Percentiles rank a stretch among this genome's conserved stretches.
These are phyloP conservation scores for Drosophila formosana DNA, from an alignment of 2,888 invertebrate species.

Conservation along the genomic window DNA sequence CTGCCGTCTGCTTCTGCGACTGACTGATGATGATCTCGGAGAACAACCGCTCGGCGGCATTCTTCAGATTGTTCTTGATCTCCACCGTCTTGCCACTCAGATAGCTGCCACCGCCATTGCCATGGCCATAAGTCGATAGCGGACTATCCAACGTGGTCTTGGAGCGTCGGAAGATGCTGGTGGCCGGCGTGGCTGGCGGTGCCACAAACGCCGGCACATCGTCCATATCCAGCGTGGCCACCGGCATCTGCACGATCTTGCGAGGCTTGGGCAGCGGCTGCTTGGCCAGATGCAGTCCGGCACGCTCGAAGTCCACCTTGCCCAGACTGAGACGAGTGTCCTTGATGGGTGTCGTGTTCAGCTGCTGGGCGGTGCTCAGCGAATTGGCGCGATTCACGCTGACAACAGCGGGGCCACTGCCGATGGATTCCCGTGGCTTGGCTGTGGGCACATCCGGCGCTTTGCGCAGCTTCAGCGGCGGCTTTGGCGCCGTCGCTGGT, in stretches of 20 bases:
- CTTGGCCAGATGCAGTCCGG: conserved; percentile 72
- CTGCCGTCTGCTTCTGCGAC: conserved; percentile 69
- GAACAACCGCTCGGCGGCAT: conserved; percentile 84
- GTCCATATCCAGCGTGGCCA: conserved; percentile 81
- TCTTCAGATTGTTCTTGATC: conserved; percentile 84
- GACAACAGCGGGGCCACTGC: conserved; percentile 24
- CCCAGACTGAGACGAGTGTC: conserved; percentile 81
- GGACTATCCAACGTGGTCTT: conserved; percentile 82
- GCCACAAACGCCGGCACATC: conserved; percentile 54
- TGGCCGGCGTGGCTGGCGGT: conserved; percentile 49
- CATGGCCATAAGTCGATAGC: background rate
- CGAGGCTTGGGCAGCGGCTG: conserved; percentile 81
- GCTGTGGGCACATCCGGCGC: conserved; percentile 82
- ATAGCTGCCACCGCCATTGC: conserved; percentile 48
- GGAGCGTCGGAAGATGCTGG: conserved; percentile 80
- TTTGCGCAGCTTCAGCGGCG: conserved; percentile 79
- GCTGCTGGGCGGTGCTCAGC: conserved; percentile 45
- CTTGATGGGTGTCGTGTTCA: conserved; percentile 59
- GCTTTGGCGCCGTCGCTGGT: conserved; percentile 64
- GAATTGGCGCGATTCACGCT: conserved; percentile 71
- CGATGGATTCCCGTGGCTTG: conserved; percentile 65
- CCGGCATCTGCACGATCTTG: conserved; percentile 81
- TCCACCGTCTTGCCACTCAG: conserved; percentile 82
- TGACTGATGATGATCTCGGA: conserved; percentile 84
- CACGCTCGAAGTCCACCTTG: conserved; percentile 78